Conservation (phyloP, 2,113 vertebrate species). For the Picathartes gymnocephalus region DNA sequence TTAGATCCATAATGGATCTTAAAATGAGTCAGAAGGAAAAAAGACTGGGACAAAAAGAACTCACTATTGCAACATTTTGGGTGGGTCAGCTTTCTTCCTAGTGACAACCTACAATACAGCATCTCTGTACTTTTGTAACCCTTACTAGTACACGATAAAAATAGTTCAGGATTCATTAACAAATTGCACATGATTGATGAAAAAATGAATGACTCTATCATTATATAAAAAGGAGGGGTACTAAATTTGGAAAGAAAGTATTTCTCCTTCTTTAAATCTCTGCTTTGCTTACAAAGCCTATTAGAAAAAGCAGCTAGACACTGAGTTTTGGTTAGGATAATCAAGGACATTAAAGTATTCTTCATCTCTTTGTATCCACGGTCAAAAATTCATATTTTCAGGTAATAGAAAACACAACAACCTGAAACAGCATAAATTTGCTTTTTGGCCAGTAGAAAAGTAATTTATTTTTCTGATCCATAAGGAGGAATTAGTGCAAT, state of each 20-base stretch:
- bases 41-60: background rate
- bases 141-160: background rate
- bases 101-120: background rate
- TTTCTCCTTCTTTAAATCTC: background rate
- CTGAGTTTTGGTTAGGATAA: background rate
- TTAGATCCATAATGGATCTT: background rate
- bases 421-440: background rate
- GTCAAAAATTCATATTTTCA: background rate
- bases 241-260: background rate
- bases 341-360: background rate
- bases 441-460: background rate
- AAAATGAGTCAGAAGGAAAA: background rate
- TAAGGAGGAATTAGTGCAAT: constrained; percentile 9
- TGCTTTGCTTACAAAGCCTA: background rate
- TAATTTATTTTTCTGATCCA: constrained; percentile 18
- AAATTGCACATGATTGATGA: background rate
- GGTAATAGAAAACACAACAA: background rate
- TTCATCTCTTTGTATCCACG: background rate
- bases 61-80: background rate
- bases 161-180: background rate
- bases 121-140: background rate
- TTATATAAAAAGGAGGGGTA: background rate
- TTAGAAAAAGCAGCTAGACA: background rate
- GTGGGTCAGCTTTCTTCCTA: background rate
- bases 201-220: background rate